These are phyloP conservation scores for Oncorhynchus clarkii DNA, from an alignment of 2,113 vertebrate species.

Conservation along the genomic window DNA sequence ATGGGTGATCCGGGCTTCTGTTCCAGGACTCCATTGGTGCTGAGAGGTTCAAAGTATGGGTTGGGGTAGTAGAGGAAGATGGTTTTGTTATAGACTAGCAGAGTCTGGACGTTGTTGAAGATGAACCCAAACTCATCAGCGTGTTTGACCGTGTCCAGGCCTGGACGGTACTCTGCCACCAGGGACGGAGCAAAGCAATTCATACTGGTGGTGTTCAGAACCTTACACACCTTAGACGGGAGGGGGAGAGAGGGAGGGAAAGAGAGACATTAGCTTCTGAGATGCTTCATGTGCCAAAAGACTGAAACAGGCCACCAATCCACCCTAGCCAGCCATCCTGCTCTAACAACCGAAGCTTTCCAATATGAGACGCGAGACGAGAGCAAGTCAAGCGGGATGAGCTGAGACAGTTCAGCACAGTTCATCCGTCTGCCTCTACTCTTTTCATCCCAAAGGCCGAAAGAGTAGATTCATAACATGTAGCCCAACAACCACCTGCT, in stretches of 20 bases:
- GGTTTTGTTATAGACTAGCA: slow-evolving; percentile 94
- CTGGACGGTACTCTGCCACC: slow-evolving; percentile 79
- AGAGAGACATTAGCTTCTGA: background rate
- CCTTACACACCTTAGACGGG: slow-evolving; percentile 83
- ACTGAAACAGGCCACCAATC: background rate
- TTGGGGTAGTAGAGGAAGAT: slow-evolving; percentile 97
- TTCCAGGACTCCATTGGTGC: slow-evolving; percentile 84
- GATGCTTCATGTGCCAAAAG: background rate
- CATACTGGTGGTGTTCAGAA: slow-evolving; percentile 85
- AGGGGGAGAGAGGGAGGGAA: background rate
- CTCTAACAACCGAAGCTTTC: slow-evolving; percentile 5
- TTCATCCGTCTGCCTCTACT: background rate
- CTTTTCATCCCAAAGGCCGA: background rate
- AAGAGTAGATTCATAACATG: no score
- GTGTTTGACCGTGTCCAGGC: slow-evolving; percentile 85
- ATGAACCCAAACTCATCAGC: slow-evolving; percentile 95
- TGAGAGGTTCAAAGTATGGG: slow-evolving; percentile 92
- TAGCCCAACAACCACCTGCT: no score
- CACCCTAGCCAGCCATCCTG: slow-evolving; percentile 10
- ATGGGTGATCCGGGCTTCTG: slow-evolving; percentile 96
- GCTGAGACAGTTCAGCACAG: background rate
- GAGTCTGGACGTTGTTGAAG: slow-evolving; percentile 95
- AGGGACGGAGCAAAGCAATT: slow-evolving; percentile 88
- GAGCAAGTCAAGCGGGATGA: slow-evolving; percentile 20
- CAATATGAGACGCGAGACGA: slow-evolving; percentile 29